These are phyloP conservation scores for Gymnocheta viridis DNA, from an alignment of 2,888 invertebrate species.

Conservation along the genomic window DNA sequence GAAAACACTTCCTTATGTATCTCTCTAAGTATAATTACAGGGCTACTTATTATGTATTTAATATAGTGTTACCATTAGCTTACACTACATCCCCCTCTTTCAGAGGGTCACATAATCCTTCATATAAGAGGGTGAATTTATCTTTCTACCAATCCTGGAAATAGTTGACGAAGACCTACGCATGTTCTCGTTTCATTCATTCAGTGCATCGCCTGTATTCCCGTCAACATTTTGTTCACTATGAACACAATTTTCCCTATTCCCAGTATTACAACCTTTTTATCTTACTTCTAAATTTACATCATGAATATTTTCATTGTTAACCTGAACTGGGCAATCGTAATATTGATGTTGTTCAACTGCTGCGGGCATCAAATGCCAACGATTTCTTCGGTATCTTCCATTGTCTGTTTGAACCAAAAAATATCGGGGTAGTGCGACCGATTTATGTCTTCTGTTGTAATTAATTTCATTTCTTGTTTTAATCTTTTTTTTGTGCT, in stretches of 20 bases:
- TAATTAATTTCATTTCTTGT: conserved; percentile 10
- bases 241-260: neutral
- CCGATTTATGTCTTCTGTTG: too few relatives aligned
- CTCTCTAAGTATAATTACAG: too few relatives aligned
- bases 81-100: neutral
- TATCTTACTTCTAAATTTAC: neutral
- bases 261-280: neutral
- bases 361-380: conserved; percentile 15
- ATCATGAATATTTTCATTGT: neutral
- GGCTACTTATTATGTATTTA: neutral
- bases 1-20: too few relatives aligned
- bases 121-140: neutral
- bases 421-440: neutral
- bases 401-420: neutral
- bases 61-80: neutral
- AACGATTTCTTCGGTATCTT: conserved; percentile 30
- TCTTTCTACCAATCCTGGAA: too few relatives aligned
- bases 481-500: neutral
- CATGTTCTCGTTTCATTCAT: too few relatives aligned
- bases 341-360: conserved; percentile 3
- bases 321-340: neutral
- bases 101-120: neutral
- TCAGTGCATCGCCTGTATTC: neutral
- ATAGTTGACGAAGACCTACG: too few relatives aligned
- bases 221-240: neutral